Evolutionary conservation across 2,888 invertebrate species (phyloP).

Genomic region (Ferdinandea cuprea): DNA sequence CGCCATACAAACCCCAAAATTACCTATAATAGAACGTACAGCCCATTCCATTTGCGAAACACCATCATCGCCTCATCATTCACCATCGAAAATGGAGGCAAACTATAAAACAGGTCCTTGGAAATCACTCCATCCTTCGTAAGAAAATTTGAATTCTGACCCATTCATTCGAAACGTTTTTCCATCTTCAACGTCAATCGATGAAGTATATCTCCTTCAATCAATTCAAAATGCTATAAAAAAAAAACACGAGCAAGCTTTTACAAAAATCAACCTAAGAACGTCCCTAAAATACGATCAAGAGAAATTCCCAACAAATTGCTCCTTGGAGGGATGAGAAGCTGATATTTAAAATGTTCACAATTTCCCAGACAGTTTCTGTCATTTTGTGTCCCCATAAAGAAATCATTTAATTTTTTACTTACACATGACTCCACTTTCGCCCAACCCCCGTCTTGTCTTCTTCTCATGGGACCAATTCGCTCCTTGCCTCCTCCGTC

Average conservation of each 20-base stretch:
- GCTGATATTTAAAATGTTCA: constrained; percentile 33
- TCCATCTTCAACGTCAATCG: constrained; percentile 6
- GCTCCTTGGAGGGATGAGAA: not conserved
- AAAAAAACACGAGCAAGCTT: not conserved
- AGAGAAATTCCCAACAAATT: constrained; percentile 15
- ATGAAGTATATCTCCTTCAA: constrained; percentile 14
- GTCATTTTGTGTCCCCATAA: constrained; percentile 22
- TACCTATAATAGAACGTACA: too few species aligned
- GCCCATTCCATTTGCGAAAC: too few species aligned
- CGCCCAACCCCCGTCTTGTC: not conserved
- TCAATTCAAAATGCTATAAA: constrained; percentile 37
- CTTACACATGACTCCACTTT: not conserved
- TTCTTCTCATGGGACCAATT: constrained; percentile 30
- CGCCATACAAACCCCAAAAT: too few species aligned
- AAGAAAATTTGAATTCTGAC: not conserved
- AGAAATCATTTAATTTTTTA: not conserved
- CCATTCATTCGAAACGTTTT: not conserved
- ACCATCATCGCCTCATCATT: too few species aligned
- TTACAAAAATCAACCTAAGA: not conserved
- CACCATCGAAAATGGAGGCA: too few species aligned
- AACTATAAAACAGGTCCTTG: not conserved
- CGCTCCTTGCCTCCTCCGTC: constrained; percentile 39
- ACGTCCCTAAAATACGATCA: not conserved
- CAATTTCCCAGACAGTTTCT: constrained; percentile 45
- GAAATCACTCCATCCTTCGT: not conserved